These are phyloP conservation scores for Mohoua ochrocephala DNA, from an alignment of 2,113 vertebrate species.

Conservation along the genomic window DNA sequence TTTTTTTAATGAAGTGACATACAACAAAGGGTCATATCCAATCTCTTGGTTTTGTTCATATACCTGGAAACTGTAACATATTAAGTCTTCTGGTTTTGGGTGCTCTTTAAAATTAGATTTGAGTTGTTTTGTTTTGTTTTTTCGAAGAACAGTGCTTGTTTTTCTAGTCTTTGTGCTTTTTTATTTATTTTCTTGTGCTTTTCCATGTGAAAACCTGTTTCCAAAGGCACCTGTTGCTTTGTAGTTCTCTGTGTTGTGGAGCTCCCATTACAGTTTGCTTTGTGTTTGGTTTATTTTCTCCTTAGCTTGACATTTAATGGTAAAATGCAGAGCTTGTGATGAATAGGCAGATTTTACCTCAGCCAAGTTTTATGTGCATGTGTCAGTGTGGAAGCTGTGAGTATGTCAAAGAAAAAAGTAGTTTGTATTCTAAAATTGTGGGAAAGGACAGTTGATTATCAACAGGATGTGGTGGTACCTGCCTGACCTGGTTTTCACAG, in stretches of 20 bases:
- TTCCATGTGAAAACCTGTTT: neutral
- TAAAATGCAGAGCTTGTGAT: neutral
- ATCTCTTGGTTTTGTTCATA: neutral
- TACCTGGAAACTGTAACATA: neutral
- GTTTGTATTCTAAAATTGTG: neutral
- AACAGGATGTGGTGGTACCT: neutral
- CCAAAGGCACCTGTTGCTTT: neutral
- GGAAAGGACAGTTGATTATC: neutral
- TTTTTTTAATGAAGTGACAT: neutral
- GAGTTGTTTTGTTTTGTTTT: neutral
- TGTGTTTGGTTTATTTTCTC: neutral
- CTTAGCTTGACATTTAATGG: neutral
- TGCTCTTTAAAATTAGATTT: neutral
- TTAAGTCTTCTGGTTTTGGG: neutral
- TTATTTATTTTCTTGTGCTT: neutral
- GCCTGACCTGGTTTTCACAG: neutral
- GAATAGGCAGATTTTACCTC: neutral
- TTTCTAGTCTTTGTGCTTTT: neutral
- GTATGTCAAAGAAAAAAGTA: neutral
- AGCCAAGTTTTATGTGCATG: neutral
- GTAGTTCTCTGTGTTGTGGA: neutral
- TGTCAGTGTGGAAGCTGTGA: neutral
- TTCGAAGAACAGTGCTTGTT: neutral
- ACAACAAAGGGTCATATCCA: conserved; percentile 50
- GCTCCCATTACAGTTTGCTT: neutral